Evolutionary conservation across 2,797 vertebrate species (phyloP).

Genomic region (Oceanodroma leucorhoa): DNA sequence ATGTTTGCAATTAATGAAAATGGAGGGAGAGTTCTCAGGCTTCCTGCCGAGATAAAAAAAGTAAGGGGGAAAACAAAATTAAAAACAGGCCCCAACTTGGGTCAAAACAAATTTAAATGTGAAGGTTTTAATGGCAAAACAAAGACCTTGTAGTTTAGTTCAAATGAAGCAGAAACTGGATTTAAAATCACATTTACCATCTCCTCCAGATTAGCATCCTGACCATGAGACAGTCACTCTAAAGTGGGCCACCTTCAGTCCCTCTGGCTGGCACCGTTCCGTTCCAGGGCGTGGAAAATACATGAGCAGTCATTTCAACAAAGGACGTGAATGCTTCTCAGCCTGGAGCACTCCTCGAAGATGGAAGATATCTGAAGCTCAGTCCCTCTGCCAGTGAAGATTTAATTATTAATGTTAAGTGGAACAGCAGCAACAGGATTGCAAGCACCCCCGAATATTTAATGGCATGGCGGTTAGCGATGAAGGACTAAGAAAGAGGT

Average conservation of each 20-base stretch:
- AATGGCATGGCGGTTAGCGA: background rate
- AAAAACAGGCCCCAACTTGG: background rate
- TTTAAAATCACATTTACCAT: background rate
- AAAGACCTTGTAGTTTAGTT: background rate
- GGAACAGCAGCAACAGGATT: conserved; percentile 46
- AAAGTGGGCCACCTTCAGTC: background rate
- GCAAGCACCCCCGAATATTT: background rate
- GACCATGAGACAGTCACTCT: background rate
- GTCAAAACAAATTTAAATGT: conserved; percentile 23
- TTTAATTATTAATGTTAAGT: conserved; percentile 57
- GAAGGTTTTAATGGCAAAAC: background rate
- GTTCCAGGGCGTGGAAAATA: background rate
- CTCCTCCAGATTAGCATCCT: background rate
- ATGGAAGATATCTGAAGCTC: conserved; percentile 6
- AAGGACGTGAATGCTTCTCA: background rate
- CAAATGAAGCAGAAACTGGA: conserved; percentile 11
- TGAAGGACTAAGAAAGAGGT: background rate
- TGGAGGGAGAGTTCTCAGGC: background rate
- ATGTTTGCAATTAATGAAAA: conserved; percentile 1
- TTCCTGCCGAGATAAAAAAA: background rate
- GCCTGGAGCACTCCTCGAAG: background rate
- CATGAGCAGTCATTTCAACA: background rate
- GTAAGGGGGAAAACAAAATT: background rate
- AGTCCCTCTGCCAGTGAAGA: background rate
- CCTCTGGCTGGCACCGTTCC: background rate